phyloP scores from a whole-genome alignment of 2,888 invertebrate genomes.

The Conus canariensis region DNA sequence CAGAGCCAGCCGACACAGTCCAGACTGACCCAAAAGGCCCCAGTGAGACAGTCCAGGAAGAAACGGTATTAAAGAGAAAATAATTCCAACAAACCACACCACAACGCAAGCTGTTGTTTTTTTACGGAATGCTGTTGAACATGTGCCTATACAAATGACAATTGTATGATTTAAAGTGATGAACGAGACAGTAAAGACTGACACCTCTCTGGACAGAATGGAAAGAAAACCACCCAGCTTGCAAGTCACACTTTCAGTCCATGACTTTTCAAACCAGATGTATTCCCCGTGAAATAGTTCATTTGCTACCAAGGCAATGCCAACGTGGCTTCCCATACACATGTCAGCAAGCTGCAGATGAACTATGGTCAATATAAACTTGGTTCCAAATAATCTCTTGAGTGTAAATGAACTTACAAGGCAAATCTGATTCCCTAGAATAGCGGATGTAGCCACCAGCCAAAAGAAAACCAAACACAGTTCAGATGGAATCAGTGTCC shows the following conservation, averaged over 20 bases:
- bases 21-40: not conserved
- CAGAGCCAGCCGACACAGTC: constrained; percentile 1
- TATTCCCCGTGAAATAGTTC: not conserved
- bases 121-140: too few species aligned
- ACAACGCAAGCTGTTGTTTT: not conserved
- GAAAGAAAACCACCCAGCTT: not conserved
- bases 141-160: not conserved
- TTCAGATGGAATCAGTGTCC: not conserved
- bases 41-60: constrained; percentile 18
- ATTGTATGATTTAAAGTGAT: not conserved
- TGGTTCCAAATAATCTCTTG: not conserved
- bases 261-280: not conserved
- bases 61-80: not conserved
- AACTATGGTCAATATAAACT: not conserved
- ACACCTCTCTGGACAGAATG: not conserved
- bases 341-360: not conserved
- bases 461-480: not conserved
- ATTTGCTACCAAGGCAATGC: not conserved
- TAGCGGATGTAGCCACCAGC: not conserved
- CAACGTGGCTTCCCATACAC: not conserved
- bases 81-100: not conserved
- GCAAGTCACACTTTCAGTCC: not conserved
- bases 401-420: not conserved
- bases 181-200: not conserved
- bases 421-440: not conserved